These are phyloP conservation scores for Monodelphis domestica DNA, from an alignment of 2,797 vertebrate genomes.

Conservation along the genomic window DNA sequence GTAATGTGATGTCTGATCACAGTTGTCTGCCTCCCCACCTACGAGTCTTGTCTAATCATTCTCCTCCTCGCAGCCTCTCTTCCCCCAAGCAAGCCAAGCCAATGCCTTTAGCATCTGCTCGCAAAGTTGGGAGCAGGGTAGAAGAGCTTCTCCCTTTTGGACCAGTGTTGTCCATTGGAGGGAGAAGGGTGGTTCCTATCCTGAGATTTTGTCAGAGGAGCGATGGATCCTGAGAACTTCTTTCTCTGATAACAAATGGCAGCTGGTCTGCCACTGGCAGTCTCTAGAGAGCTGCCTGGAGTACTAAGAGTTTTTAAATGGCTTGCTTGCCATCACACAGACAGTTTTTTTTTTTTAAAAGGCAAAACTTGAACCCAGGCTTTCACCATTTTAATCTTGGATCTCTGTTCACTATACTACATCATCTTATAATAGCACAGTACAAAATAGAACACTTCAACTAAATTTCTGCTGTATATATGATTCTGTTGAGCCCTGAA, in stretches of 20 bases:
- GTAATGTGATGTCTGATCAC: background rate
- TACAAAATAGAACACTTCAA: background rate
- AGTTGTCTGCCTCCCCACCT: background rate
- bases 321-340: background rate
- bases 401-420: background rate
- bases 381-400: background rate
- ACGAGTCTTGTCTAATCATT: background rate
- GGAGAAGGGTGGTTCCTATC: background rate
- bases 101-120: background rate
- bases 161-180: background rate
- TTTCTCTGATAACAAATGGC: background rate
- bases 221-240: background rate
- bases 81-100: background rate
- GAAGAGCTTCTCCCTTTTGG: too few relatives aligned
- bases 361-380: background rate
- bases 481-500: background rate
- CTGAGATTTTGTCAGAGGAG: background rate
- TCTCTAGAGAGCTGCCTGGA: background rate
- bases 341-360: background rate
- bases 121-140: background rate
- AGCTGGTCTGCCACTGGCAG: background rate
- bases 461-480: background rate
- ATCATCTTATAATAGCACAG: background rate
- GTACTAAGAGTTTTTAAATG: background rate
- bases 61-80: background rate